Percentiles rank a stretch among this genome's conserved stretches.
Evolutionary conservation across 2,888 invertebrate genomes (phyloP).

Genomic region (Sinotaia quadrata): DNA sequence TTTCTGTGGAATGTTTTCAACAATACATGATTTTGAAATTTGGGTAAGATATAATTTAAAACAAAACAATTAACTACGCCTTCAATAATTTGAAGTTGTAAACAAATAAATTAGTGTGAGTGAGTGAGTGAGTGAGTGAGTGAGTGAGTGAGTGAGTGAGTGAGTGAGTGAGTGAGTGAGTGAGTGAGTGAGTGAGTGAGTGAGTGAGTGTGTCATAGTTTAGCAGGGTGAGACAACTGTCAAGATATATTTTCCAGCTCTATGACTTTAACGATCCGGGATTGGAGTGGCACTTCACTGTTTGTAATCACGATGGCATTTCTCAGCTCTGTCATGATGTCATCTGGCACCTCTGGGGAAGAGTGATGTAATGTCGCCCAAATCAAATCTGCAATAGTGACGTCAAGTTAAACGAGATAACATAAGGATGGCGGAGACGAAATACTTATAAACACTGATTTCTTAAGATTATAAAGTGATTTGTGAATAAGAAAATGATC

Average conservation of each 20-base stretch:
- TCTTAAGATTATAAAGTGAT: no score
- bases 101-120: neutral
- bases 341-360: conserved; percentile 33
- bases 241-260: no score
- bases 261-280: no score
- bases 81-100: neutral
- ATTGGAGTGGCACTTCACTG: no score
- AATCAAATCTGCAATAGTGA: conserved; percentile 53
- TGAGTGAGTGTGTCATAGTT: conserved; percentile 14
- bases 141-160: conserved; percentile 10
- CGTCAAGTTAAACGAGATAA: no score
- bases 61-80: neutral
- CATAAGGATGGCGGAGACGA: no score
- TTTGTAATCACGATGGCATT: conserved; percentile 33
- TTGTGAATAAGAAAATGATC: no score
- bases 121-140: conserved; percentile 5
- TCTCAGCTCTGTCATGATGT: conserved; percentile 20
- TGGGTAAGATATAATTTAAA: neutral
- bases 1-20: no score
- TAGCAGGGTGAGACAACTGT: neutral
- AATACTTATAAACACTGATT: no score
- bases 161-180: conserved; percentile 17
- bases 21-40: neutral
- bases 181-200: conserved; percentile 25
- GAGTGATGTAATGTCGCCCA: conserved; percentile 71